Percentiles rank a stretch among this genome's conserved stretches.
phyloP scores from a whole-genome alignment of 2,113 vertebrate species.

The Malaclemys terrapin region DNA sequence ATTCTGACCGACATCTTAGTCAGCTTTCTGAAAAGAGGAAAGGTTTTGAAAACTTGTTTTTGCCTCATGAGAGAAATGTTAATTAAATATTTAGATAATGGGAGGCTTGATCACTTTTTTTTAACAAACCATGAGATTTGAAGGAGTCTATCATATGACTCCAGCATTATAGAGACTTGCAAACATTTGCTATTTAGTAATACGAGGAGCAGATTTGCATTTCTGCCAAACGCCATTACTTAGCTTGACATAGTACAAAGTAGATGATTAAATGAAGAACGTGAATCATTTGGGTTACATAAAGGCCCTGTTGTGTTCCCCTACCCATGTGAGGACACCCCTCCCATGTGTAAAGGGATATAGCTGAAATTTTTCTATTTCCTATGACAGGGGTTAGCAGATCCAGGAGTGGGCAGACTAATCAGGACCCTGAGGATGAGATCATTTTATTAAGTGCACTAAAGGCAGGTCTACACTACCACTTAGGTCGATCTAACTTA shows the following conservation, averaged over 20 bases:
- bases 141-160: not conserved
- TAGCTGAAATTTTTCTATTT: not conserved
- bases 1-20: no score
- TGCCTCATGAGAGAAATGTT: not conserved
- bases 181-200: not conserved
- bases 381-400: not conserved
- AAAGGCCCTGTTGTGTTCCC: not conserved
- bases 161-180: not conserved
- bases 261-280: not conserved
- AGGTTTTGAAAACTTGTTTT: not conserved
- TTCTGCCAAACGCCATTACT: not conserved
- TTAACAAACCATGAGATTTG: not conserved
- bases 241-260: not conserved
- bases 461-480: no score
- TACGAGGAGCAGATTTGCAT: not conserved
- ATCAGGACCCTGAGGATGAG: not conserved
- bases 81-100: not conserved
- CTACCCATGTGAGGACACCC: not conserved
- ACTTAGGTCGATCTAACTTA: no score
- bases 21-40: no score
- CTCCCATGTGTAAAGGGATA: not conserved
- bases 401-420: not conserved
- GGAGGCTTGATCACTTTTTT: not conserved
- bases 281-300: not conserved
- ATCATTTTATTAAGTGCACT: not conserved